These are phyloP conservation scores for Pica pica DNA, from an alignment of 2,113 vertebrate species.

Conservation along the genomic window DNA sequence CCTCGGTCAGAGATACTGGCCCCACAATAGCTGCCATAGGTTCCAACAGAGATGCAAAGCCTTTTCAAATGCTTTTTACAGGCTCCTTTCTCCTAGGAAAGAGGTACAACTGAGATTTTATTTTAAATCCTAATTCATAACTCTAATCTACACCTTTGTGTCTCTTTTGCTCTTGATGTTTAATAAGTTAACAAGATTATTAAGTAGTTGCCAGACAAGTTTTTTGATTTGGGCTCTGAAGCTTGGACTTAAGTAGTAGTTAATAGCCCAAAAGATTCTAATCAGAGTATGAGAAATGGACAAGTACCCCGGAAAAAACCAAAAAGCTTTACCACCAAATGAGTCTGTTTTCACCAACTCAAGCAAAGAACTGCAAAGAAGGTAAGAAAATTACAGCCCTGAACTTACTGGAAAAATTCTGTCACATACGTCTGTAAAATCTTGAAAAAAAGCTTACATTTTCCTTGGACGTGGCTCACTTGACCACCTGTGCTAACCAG, in stretches of 20 bases:
- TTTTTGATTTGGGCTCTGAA: neutral
- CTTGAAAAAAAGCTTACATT: neutral
- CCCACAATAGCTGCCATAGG: no score
- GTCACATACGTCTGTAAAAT: neutral
- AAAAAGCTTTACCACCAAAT: neutral
- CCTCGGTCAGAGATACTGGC: no score
- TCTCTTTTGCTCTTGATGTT: neutral
- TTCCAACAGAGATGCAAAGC: neutral
- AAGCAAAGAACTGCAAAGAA: neutral
- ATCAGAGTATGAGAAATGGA: neutral
- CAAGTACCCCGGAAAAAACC: neutral
- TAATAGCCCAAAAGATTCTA: neutral
- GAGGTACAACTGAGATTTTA: neutral
- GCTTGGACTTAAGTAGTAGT: neutral
- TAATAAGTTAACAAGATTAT: neutral
- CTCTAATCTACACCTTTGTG: neutral
- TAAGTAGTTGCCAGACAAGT: neutral
- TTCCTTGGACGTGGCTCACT: neutral
- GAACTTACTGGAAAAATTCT: neutral
- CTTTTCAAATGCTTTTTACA: neutral
- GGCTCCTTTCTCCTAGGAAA: neutral
- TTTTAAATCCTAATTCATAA: neutral
- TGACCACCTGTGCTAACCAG: neutral
- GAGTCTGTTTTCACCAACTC: neutral
- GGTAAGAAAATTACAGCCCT: neutral